Conservation (phyloP, 2,797 vertebrate species). For the Darevskia nairensis region DNA sequence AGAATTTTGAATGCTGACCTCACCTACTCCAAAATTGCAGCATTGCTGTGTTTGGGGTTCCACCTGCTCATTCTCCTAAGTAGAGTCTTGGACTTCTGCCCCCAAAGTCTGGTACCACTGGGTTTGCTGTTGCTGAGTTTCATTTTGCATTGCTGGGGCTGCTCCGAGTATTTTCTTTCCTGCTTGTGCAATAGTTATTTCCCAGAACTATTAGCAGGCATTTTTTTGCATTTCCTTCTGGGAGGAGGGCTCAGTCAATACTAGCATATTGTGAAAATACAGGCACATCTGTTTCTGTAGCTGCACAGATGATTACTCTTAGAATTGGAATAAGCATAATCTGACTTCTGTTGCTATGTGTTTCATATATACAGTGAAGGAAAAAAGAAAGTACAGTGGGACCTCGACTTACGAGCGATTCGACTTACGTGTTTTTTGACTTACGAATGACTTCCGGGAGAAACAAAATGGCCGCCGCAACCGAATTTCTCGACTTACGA, state of each 20-base stretch:
- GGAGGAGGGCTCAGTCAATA: not conserved
- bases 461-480: too few species aligned
- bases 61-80: too few species aligned
- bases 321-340: not conserved
- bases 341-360: not conserved
- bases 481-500: too few species aligned
- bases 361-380: not conserved
- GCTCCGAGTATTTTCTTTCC: not conserved
- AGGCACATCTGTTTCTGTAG: not conserved
- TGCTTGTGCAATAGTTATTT: not conserved
- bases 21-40: too few species aligned
- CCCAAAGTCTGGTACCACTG: too few species aligned
- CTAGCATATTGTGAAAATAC: not conserved
- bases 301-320: not conserved
- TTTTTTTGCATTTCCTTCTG: slow-evolving; percentile 1
- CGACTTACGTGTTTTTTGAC: too few species aligned
- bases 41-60: too few species aligned
- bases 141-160: not conserved
- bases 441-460: too few species aligned
- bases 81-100: too few species aligned
- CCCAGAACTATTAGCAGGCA: not conserved
- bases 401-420: too few species aligned
- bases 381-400: too few species aligned
- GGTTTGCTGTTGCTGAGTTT: not conserved
- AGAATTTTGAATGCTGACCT: too few species aligned